A percentile compares a stretch with the other conserved stretches of the same genome.
Conservation (phyloP, 2,888 invertebrate species). For the Drosophila histrio region DNA sequence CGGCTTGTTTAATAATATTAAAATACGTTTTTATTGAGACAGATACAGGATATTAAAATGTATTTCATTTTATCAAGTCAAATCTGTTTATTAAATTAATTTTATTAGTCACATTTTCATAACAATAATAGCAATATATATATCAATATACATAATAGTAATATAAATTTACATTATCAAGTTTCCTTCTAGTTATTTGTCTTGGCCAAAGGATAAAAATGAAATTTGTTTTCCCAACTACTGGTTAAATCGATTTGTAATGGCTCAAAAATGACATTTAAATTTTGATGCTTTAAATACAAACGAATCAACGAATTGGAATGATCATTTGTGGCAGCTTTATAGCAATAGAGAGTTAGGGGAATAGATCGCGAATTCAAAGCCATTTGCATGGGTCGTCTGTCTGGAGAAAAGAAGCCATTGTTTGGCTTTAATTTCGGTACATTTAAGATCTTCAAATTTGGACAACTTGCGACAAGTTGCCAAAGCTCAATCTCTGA, state of each 20-base stretch:
- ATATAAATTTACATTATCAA: too few species aligned
- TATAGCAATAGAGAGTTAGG: constrained; percentile 6
- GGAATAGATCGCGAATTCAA: constrained; percentile 3
- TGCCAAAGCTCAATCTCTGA: constrained; percentile 29
- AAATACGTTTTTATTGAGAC: too few species aligned
- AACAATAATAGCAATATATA: too few species aligned
- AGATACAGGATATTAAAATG: too few species aligned
- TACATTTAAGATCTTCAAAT: constrained; percentile 18
- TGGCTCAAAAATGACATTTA: constrained; percentile 16
- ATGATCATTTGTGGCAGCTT: neutral
- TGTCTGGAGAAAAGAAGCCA: constrained; percentile 2
- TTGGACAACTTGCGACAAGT: neutral
- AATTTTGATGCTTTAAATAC: constrained; percentile 10
- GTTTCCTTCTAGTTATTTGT: too few species aligned
- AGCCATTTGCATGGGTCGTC: constrained; percentile 5
- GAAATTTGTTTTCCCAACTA: neutral
- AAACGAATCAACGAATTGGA: constrained; percentile 16
- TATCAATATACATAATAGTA: too few species aligned
- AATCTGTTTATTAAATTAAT: too few species aligned
- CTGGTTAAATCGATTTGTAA: neutral
- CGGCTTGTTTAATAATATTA: too few species aligned
- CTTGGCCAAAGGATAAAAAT: constrained; percentile 2
- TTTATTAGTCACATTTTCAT: too few species aligned
- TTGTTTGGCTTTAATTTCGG: constrained; percentile 2
- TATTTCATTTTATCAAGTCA: too few species aligned